Evolutionary conservation across 1,140 invertebrate species (phyloP).

Genomic region (Brachionus sp.): DNA sequence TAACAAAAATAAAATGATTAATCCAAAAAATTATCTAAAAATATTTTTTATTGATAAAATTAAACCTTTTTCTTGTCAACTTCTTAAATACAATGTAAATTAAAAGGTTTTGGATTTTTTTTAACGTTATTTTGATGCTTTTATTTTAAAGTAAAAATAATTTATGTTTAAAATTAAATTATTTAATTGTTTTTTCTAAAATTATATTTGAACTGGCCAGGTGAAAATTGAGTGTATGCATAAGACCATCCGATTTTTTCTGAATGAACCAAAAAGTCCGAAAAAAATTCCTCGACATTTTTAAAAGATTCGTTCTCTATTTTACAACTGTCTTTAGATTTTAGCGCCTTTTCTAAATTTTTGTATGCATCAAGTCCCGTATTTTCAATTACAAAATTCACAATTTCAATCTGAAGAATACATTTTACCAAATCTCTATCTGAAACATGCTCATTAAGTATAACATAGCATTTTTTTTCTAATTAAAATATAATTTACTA

Average conservation of each 20-base stretch:
- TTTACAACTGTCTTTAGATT: neutral
- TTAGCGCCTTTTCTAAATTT: neutral
- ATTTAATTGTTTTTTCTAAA: neutral
- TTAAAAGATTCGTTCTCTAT: neutral
- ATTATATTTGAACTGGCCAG: neutral
- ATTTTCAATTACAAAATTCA: neutral
- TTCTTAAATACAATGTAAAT: too few relatives aligned
- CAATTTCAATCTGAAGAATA: constrained; percentile 22
- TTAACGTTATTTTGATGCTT: too few relatives aligned
- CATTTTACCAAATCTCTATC: constrained; percentile 21
- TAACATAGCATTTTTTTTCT: neutral
- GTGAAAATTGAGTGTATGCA: constrained; percentile 33
- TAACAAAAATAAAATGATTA: too few relatives aligned
- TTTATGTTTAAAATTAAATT: too few relatives aligned
- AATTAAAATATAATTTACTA: neutral
- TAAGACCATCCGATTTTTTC: neutral
- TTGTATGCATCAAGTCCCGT: neutral
- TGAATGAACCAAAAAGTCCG: neutral
- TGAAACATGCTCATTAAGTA: neutral
- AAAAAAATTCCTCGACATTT: neutral
- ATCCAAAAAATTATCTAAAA: too few relatives aligned
- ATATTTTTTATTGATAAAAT: too few relatives aligned
- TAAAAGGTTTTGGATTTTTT: too few relatives aligned
- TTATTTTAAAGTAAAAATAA: too few relatives aligned
- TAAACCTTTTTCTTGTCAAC: too few relatives aligned